Base-by-base conservation (phyloP, 1,140 invertebrate genomes). In the Pachyrhynchus sulphureomaculatus region DNA sequence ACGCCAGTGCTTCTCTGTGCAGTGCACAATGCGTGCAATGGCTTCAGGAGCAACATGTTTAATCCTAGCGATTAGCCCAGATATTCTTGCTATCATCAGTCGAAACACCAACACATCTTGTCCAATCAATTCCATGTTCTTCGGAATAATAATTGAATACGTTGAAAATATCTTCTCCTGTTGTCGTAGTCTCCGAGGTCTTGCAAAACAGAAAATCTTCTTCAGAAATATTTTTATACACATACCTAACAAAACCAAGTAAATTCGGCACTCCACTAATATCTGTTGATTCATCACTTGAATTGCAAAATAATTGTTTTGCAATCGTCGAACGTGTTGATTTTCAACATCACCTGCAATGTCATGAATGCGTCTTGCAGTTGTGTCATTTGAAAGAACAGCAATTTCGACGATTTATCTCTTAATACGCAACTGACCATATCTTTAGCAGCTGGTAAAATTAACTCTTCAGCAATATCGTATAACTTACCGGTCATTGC, bases 251-350 rank as follows among this genome's bases (percentile, higher is more conserved):
- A 64, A 60, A 64, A 2, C 5, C 20, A 48, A 48, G 45, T 48
- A 23, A 23, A 48, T 48, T 24, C 18, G 20, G 39, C 9, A 54
- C 32, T 49, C 44, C 65, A 67, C 55, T 64, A 55, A 59, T 67
- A 67, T 67, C 52, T 62, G 54, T 67, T 51, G 65, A 65, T 62
- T 67, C 56, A 62, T 67, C 58, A 65, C 52, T 65, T 67, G 62
- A 62, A 67, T 65, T 34, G 65, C 57, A 2, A 26, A 64, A 65
- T 65, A 62, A 65, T 65, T 53, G 52, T 65, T 13, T 32, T 61
- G 9, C 9, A 48, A 48, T 23, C 45, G 45, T 48, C 21, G 45
- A 5, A 62, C 60, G 37, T 60, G 49, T 67, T 64, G 56, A 60
- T 48, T 36, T 54, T 66, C 48, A 64, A 64, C 61, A 64, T 59